Evolutionary conservation across 64 coral and sea anemone genomes (phyloP).

Genomic region (Trachythela sp.): DNA sequence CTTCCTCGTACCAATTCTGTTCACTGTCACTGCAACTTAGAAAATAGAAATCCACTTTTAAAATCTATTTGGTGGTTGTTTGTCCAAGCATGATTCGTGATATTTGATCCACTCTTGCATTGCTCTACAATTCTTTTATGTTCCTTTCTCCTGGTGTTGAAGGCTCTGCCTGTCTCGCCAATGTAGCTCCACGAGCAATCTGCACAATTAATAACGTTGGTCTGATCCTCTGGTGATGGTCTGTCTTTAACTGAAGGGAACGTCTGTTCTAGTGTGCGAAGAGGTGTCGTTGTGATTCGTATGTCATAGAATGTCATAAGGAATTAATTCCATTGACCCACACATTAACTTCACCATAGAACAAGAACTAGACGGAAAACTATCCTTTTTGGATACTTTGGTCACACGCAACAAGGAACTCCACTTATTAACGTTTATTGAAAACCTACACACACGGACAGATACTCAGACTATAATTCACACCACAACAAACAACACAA

Average conservation of each 20-base stretch:
- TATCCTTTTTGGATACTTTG: too few species aligned
- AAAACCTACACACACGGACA: too few species aligned
- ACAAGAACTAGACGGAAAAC: not conserved
- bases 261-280: constrained; percentile 2
- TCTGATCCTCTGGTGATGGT: not conserved
- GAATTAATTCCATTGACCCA: not conserved
- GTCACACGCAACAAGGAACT: too few species aligned
- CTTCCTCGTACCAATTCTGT: not conserved
- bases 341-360: not conserved
- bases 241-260: not conserved
- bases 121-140: not conserved
- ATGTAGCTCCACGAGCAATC: not conserved
- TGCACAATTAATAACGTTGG: not conserved
- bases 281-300: not conserved
- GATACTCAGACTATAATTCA: too few species aligned
- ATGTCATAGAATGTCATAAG: not conserved
- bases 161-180: constrained; percentile 40
- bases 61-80: not conserved
- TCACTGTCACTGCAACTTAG: not conserved
- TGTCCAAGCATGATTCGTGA: not conserved
- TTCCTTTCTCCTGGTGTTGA: constrained; percentile 33
- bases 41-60: not conserved
- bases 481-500: too few species aligned
- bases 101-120: not conserved
- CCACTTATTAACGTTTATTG: too few species aligned